A percentile compares a stretch with the other conserved stretches of the same genome.
These are phyloP conservation scores for Trichechus manatus DNA, from an alignment of 2,113 vertebrate species.

Conservation along the genomic window DNA sequence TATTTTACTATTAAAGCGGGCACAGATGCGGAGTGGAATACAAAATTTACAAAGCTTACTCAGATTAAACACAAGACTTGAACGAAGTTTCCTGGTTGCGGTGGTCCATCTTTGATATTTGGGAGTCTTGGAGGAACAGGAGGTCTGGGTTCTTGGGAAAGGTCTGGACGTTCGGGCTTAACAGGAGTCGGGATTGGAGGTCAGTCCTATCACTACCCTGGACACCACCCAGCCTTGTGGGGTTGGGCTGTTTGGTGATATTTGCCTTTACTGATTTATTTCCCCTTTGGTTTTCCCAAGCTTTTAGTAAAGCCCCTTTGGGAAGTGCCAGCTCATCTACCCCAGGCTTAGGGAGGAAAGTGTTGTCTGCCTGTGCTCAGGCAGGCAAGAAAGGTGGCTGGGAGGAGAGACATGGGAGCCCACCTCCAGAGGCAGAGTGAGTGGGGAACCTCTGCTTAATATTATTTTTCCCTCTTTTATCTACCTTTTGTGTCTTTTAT, in stretches of 20 bases:
- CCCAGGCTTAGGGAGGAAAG: neutral
- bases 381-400: neutral
- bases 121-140: neutral
- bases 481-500: too few relatives aligned
- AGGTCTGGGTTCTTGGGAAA: neutral
- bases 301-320: neutral
- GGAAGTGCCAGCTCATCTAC: neutral
- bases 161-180: accelerated
- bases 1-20: slow-evolving; percentile 23
- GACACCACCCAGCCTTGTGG: too few relatives aligned
- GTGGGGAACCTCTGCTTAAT: neutral
- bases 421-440: neutral
- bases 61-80: neutral
- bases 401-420: too few relatives aligned
- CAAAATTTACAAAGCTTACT: neutral
- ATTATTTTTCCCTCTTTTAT: neutral
- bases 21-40: neutral
- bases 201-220: neutral
- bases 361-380: neutral
- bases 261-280: neutral
- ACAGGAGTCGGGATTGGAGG: accelerated
- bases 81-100: neutral
- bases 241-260: neutral
- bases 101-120: neutral
- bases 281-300: neutral